Base-by-base conservation (phyloP, 2,113 vertebrate genomes). In the Tricholaema leucomelas region DNA sequence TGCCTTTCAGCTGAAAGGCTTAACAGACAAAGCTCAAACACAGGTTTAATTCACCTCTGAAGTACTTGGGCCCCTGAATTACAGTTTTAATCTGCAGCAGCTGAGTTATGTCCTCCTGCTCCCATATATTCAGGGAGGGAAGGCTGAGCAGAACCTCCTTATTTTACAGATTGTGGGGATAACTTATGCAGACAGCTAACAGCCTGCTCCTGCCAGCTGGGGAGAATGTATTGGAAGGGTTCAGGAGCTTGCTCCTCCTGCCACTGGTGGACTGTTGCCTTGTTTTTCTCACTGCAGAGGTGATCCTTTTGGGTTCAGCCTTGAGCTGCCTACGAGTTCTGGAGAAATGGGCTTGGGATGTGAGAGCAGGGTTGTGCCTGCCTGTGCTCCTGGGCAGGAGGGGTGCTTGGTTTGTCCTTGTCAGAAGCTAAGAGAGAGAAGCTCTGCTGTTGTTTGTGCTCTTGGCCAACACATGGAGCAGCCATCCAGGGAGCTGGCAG, bases 81-180 rank as follows among this genome's bases (percentile, higher is more conserved):
- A 90, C 8, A 7, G 54, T 84, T 94, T 95, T 91, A 95, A 94
- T 93, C 93, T 94, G 30, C 84, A 93, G 81, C 67, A 89, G 61
- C 60, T 94, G 92, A 96, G 16, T 92, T 93, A 95, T 87, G 60
- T 66, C 75, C 60, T 58, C 31, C 17, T 91, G n/a, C 86, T 91
- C 87, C 75, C 52, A 77, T 89, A 89, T 93, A 92, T 93, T 83
- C 8, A 12, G 72, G 27, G 31, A 90, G 50, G 40, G 48, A 75
- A 93, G 25, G 20, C 42, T 71, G 75, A 75, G 74, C 67, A 91
- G 64, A 87, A 87, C 80, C 64, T 88, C 59, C 67, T 66, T 82
- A 46, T 80, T 89, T 87, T 89, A 91, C 5, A 0, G 67, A 85
- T 80, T 87, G 84, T 89, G 59, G 40, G 60, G 64, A 85, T 92